These are phyloP conservation scores for Electrophaes corylata DNA, from an alignment of 2,888 invertebrate species.

Conservation along the genomic window DNA sequence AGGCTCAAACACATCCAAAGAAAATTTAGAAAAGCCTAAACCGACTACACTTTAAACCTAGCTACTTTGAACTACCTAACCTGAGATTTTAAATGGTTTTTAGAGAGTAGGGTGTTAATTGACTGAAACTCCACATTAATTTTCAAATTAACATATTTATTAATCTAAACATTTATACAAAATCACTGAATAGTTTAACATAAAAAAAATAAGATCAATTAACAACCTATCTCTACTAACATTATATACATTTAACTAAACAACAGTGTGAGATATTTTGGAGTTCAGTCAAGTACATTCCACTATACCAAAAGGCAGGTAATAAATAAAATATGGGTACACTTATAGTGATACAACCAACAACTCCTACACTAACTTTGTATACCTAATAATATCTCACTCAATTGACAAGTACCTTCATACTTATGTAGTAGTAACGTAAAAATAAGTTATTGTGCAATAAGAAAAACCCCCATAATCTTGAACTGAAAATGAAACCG, in stretches of 20 bases:
- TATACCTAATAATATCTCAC: constrained; percentile 63
- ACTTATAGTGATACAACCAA: constrained; percentile 52
- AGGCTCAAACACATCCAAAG: constrained; percentile 42
- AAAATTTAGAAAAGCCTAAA: constrained; percentile 16
- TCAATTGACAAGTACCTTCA: constrained; percentile 63
- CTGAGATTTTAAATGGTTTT: constrained; percentile 46
- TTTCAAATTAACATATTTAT: constrained; percentile 79
- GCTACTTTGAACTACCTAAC: constrained; percentile 17
- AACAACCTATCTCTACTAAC: constrained; percentile 79
- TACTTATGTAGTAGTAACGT: constrained; percentile 45
- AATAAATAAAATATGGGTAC: constrained; percentile 27
- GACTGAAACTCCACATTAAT: constrained; percentile 83
- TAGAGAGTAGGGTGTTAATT: constrained; percentile 83
- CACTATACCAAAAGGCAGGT: constrained; percentile 40
- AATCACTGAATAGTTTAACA: constrained; percentile 73
- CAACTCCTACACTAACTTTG: constrained; percentile 49
- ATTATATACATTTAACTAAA: constrained; percentile 58
- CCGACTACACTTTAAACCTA: constrained; percentile 10
- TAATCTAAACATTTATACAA: constrained; percentile 78
- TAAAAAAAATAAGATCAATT: constrained; percentile 73
- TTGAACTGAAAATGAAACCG: constrained; percentile 58
- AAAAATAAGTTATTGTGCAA: constrained; percentile 37
- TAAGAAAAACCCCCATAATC: constrained; percentile 43
- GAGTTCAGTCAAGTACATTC: constrained; percentile 80
- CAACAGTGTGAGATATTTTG: constrained; percentile 64